Percentiles rank a stretch among this genome's conserved stretches.
Conservation (phyloP, 2,797 vertebrate species). For the Bradypus variegatus region DNA sequence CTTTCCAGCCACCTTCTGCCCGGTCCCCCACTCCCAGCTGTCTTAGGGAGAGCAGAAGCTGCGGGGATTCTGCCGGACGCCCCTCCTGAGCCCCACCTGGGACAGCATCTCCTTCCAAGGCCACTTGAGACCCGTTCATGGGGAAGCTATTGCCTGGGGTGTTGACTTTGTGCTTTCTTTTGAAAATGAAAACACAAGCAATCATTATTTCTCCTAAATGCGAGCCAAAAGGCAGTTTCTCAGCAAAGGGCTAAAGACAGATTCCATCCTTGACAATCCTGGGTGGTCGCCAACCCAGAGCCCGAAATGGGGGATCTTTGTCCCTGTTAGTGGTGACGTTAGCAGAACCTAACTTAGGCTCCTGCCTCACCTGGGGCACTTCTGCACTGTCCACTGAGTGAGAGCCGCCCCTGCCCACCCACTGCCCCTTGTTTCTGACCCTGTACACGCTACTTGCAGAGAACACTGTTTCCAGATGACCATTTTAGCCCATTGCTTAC, state of each 20-base stretch:
- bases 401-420: fast-evolving
- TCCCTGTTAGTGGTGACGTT: fast-evolving
- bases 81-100: neutral
- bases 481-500: fast-evolving
- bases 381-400: fast-evolving
- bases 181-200: neutral
- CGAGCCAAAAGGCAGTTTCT: neutral
- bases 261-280: fast-evolving
- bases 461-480: fast-evolving
- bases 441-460: fast-evolving
- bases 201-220: fast-evolving
- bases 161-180: neutral
- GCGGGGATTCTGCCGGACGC: fast-evolving
- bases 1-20: neutral
- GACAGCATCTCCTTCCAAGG: fast-evolving
- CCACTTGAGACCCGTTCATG: fast-evolving
- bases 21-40: neutral
- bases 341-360: neutral
- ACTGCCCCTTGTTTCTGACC: neutral
- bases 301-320: neutral
- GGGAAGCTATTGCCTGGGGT: neutral
- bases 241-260: no score
- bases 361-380: fast-evolving
- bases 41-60: fast-evolving
- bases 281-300: fast-evolving